Evolutionary conservation across 2,113 vertebrate species (phyloP), one percentile per base, ranked within the genome.

Genomic region (Talpa occidentalis): DNA sequence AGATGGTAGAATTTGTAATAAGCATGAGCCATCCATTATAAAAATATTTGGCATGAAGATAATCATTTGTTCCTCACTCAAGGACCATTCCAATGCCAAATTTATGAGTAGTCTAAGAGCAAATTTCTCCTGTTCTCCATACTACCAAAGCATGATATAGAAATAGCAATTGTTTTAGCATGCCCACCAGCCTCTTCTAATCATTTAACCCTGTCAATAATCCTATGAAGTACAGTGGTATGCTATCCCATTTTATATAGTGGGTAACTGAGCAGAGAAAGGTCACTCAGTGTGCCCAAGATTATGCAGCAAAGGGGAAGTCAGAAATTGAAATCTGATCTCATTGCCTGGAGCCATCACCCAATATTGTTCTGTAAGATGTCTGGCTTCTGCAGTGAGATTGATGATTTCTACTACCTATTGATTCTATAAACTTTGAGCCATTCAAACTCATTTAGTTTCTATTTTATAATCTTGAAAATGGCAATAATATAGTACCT

Each of bases 391-490:
- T 21, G 5, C 28, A 52, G 7, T 35, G n/a, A 93, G 42, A 28
- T 8, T 64, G 47, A 82, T 28, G 32, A 9, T 82, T 28, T 40
- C 40, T 59, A 1, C 0, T 82, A 35, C 59, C 79, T 90, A 64
- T 14, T 49, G 26, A 10, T 30, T 44, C 22, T 87, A 26, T 10
- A 54, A 77, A 42, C n/a, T 62, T 74, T 44, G 10, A 96, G 2
- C 22, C 35, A 87, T 16, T 77, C 54, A 54, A 70, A 16, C 49
- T 93, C n/a, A 54, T n/a, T 74, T 60, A 74, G 5, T 16, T 73
- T 91, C 79, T 83, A n/a, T 66, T 96, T 86, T 35, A 14, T 59
- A 82, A 56, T 69, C 70, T 81, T 64, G 14, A 69, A 52, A 84
- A 73, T 72, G 10, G 66, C 28, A 77, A 4, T 84, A 76, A 66